Percentiles rank a stretch among this genome's conserved stretches.
Evolutionary conservation across 1,140 invertebrate species (phyloP).

Genomic region (Coelopa frigida): DNA sequence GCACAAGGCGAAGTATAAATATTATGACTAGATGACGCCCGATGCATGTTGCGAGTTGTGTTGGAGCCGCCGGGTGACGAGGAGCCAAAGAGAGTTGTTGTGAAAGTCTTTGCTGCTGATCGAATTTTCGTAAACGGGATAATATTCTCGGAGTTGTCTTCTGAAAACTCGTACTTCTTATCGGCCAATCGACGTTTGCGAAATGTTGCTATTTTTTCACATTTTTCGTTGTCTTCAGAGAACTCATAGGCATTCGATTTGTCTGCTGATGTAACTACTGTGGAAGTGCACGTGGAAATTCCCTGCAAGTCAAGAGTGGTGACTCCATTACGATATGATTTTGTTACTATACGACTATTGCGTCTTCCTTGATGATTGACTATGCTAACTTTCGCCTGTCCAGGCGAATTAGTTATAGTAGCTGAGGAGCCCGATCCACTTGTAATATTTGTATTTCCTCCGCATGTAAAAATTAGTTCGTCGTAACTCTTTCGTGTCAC

Average conservation of each 20-base stretch:
- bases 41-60: slow-evolving; percentile 4
- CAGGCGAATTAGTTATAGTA: no score
- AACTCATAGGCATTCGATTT: slow-evolving; percentile 71
- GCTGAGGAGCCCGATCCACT: no score
- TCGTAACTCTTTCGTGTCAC: slow-evolving; percentile 14
- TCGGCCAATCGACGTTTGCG: slow-evolving; percentile 75
- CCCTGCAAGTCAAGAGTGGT: slow-evolving; percentile 36
- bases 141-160: slow-evolving; percentile 78
- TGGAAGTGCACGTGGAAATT: not conserved
- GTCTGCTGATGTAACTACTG: slow-evolving; percentile 20
- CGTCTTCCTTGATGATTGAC: slow-evolving; percentile 28
- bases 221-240: slow-evolving; percentile 72
- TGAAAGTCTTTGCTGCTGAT: slow-evolving; percentile 19
- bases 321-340: slow-evolving; percentile 38
- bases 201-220: slow-evolving; percentile 74
- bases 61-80: slow-evolving; percentile 17
- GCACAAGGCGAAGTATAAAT: slow-evolving; percentile 40
- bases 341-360: slow-evolving; percentile 37
- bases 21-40: slow-evolving; percentile 15
- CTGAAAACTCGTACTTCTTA: slow-evolving; percentile 86
- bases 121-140: slow-evolving; percentile 59
- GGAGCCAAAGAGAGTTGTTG: slow-evolving; percentile 13
- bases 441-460: slow-evolving; percentile 12
- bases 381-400: slow-evolving; percentile 7
- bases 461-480: slow-evolving; percentile 20